Base-by-base conservation (phyloP, 2,888 invertebrate genomes). In the Cheilosia soror region DNA sequence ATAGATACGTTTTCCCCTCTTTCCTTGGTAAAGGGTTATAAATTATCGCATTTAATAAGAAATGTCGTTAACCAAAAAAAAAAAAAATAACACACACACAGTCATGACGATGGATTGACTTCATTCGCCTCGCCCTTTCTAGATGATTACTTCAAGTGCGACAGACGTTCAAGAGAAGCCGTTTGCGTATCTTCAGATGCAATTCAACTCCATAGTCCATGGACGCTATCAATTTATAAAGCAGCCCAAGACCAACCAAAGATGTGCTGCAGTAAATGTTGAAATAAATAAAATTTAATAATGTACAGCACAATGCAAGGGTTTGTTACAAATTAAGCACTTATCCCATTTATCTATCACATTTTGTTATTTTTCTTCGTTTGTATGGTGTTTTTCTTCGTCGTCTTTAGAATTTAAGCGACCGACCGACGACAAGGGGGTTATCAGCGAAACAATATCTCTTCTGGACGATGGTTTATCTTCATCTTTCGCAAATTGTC, bases 271-370 rank as follows among this genome's bases (percentile, higher is more conserved):
- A 13, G 5, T 33, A 2, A 20, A 15, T 15, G 37, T 57, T 55
- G 57, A 57, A 63, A 49, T 60, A 58, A 84, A 79, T 75, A 75
- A 62, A 75, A 65, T 75, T 79, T 69, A 84, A 75, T 65, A 79
- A 75, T 53, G 60, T 72, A 80, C 78, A 83, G 49, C 71, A 85
- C 78, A 83, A 76, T 80, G 80, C 62, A 85, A 72, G 71, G 66
- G 76, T 76, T 80, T 71, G 62, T 76, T 80, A 76, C 71, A 76
- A 80, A 80, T 80, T 76, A 85, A 80, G 71, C 76, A 80, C 85
- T 85, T 85, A 85, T 80, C 57, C 76, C 68, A 76, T 79, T 80
- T 85, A 85, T 79, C 62, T 80, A 75, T 47, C 49, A 25, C 29
- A 42, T 27, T 68, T 66, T 57, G 20, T 51, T 47, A 0, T 40